Conservation (phyloP, 1,140 invertebrate species). For the Dinothrombium tinctorium region DNA sequence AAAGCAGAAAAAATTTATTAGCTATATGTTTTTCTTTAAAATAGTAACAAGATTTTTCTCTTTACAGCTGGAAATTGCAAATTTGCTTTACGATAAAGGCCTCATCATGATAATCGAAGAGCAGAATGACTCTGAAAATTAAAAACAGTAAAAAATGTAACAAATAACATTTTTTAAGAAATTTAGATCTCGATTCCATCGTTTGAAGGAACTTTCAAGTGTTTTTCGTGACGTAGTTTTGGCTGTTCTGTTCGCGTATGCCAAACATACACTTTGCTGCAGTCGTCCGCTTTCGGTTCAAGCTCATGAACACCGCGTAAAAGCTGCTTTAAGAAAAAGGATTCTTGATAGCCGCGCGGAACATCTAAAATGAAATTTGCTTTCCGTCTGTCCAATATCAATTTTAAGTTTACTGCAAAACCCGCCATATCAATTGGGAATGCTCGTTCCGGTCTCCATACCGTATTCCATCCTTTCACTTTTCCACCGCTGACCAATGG, state of each 20-base stretch:
- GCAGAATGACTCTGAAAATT: background rate
- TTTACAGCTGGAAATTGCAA: constrained; percentile 30
- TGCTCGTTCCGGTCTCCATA: constrained; percentile 59
- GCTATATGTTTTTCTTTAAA: too few species aligned
- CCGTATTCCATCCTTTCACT: constrained; percentile 45
- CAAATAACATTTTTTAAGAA: too few species aligned
- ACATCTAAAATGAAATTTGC: constrained; percentile 59
- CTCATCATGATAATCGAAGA: constrained; percentile 22
- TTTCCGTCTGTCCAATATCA: constrained; percentile 46
- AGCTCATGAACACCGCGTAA: constrained; percentile 48
- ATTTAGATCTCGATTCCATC: constrained; percentile 13
- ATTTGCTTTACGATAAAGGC: constrained; percentile 42
- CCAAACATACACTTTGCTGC: constrained; percentile 83
- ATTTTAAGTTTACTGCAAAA: constrained; percentile 69
- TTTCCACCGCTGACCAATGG: constrained; percentile 39
- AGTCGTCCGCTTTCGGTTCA: constrained; percentile 66
- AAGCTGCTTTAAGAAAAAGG: constrained; percentile 52
- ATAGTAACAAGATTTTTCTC: constrained; percentile 12
- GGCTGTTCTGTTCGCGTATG: constrained; percentile 79
- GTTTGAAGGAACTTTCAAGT: constrained; percentile 30
- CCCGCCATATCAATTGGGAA: constrained; percentile 98
- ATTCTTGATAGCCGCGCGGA: constrained; percentile 71
- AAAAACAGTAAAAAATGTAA: too few species aligned
- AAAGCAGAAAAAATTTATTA: too few species aligned
- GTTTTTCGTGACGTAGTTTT: constrained; percentile 35